Evolutionary conservation across 2,888 invertebrate genomes (phyloP), one percentile per base, ranked within the genome.

Genomic region (Urechis unicinctus): DNA sequence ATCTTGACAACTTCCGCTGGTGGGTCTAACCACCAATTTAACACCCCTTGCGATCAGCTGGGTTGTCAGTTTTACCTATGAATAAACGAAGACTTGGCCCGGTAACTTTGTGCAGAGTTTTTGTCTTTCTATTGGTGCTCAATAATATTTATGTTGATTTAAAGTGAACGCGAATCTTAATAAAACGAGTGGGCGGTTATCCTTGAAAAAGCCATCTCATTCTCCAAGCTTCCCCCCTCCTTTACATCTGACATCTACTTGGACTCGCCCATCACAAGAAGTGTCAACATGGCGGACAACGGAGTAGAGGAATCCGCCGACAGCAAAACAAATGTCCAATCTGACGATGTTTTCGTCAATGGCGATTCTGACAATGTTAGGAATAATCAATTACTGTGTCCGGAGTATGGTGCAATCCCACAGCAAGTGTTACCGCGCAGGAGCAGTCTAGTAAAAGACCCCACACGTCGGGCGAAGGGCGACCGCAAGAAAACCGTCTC

Each of bases 401-500:
- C 62, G 52, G 58, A 61, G n/a, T 56, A 56, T 54, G 51, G 50
- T 36, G 29, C 47, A 36, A n/a, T 41, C n/a, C 51, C 54, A n/a
- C 54, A 55, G 24, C 56, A 51, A 47, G 62, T 56, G n/a, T 31
- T 62, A 26, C 62, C 75, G 13, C 61, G 75, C 29, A 65, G 78
- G 55, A 77, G 77, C 52, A 78, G 78, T 58, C 67, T 79, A 47
- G 73, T 75, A 58, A 74, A 74, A 59, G 71, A 69, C 54, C 29
- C 24, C 5, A 53, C 55, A 49, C 60, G 66, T 36, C 64, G 68
- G 52, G 68, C 71, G 55, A 67, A 67, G 51, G 69, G 73, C 17
- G 68, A 71, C 31, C 68, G 75, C 48, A 74, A 78, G 68, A 79
- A 78, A 66, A 79, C 79, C 17, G 80, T 80, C 52, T 78, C 78